These are phyloP conservation scores for Spialia ferax DNA, from an alignment of 2,888 invertebrate species.

Conservation along the genomic window DNA sequence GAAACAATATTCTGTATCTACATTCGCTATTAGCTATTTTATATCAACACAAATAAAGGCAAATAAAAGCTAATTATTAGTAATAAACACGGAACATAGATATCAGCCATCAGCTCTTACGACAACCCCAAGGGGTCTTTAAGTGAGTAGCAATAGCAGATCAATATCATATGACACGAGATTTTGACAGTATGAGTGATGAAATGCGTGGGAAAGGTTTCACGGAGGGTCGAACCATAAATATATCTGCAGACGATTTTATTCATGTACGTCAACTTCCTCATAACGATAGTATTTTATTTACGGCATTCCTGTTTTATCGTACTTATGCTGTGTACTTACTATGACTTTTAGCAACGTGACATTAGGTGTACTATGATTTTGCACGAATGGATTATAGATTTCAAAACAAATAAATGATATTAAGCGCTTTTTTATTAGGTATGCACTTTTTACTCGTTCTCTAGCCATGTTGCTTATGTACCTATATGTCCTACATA, in stretches of 20 bases:
- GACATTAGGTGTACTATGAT: no score
- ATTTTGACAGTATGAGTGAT: constrained; percentile 37
- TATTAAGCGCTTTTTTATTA: no score
- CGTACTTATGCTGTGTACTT: no score
- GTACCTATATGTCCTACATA: no score
- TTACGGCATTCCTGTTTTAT: not conserved
- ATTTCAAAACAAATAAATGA: no score
- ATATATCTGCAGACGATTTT: constrained; percentile 13
- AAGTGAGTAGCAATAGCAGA: constrained; percentile 18
- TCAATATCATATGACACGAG: constrained; percentile 30
- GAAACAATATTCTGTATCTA: not conserved
- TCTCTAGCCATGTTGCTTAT: no score
- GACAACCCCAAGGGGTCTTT: constrained; percentile 1
- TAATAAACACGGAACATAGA: not conserved
- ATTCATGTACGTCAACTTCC: not conserved
- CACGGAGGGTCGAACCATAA: constrained; percentile 27
- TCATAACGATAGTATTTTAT: not conserved
- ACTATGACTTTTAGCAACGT: no score
- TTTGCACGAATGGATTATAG: no score
- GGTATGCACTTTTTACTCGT: no score
- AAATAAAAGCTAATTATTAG: not conserved
- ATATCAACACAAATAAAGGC: no score
- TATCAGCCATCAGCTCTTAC: not conserved
- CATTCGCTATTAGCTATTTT: no score
- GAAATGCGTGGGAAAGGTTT: constrained; percentile 33